Percentiles rank a stretch among this genome's conserved stretches.
Conservation (phyloP, 1,140 invertebrate genomes). For the Homarus americanus region DNA sequence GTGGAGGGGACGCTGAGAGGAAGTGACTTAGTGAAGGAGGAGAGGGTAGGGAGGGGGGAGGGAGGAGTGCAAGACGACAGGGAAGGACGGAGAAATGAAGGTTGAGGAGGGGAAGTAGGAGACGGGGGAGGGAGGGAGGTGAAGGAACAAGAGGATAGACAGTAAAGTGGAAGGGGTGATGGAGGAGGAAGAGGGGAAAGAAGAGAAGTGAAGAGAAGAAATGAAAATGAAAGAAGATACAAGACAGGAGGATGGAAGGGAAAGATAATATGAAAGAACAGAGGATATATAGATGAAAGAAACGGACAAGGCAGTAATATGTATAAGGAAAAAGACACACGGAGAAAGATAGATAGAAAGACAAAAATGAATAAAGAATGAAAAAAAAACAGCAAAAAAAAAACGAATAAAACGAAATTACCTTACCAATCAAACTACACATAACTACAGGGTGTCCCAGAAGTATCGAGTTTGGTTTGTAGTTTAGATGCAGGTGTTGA, state of each 20-base stretch:
- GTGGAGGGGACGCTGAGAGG: background rate
- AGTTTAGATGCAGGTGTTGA: too few relatives aligned
- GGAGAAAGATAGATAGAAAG: too few relatives aligned
- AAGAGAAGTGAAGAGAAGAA: background rate
- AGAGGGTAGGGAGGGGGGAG: background rate
- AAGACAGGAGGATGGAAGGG: background rate
- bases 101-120: background rate
- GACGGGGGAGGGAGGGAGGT: background rate
- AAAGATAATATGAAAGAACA: too few relatives aligned
- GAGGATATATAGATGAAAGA: too few relatives aligned
- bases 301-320: too few relatives aligned
- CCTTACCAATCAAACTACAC: too few relatives aligned
- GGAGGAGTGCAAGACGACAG: background rate
- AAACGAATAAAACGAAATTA: background rate
- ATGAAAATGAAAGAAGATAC: too few relatives aligned
- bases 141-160: background rate
- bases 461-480: too few relatives aligned
- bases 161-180: background rate
- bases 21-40: conserved; percentile 7
- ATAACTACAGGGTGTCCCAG: too few relatives aligned
- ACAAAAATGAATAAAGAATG: background rate
- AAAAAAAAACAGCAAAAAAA: background rate
- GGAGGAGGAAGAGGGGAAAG: background rate
- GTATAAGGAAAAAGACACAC: background rate
- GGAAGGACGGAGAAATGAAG: background rate